phyloP scores from a whole-genome alignment of 2,113 vertebrate species.

The Parus major region DNA sequence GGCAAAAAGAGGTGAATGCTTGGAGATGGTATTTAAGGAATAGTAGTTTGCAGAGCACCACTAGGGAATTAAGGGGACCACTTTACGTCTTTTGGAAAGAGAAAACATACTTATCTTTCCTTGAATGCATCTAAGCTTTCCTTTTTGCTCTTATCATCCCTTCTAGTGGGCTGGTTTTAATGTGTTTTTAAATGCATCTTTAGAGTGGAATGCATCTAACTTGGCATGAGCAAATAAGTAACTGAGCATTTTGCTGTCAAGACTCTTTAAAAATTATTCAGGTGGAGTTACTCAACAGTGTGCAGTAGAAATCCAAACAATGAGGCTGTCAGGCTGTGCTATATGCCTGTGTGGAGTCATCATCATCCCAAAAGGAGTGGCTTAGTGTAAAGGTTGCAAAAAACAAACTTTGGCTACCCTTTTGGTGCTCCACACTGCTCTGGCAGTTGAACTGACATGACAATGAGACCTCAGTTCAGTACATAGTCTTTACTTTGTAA shows the following conservation, averaged over 20 bases:
- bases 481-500: neutral
- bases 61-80: neutral
- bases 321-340: neutral
- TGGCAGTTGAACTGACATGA: neutral
- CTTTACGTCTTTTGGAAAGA: neutral
- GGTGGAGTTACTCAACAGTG: neutral
- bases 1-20: neutral
- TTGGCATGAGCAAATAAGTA: slow-evolving; percentile 8
- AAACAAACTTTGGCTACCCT: neutral
- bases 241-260: neutral
- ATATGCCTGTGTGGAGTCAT: neutral
- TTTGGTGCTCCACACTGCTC: neutral
- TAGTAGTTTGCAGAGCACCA: neutral
- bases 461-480: neutral
- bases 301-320: neutral
- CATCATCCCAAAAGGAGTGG: neutral
- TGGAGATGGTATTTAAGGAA: neutral
- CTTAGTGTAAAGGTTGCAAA: neutral
- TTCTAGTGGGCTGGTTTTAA: neutral
- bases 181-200: neutral
- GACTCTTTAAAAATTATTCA: neutral
- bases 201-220: neutral
- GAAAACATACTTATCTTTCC: neutral
- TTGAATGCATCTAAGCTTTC: neutral
- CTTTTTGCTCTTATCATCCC: neutral